These are phyloP conservation scores for Microcebus tavaratra DNA, from an alignment of 2,113 vertebrate genomes.

Conservation along the genomic window DNA sequence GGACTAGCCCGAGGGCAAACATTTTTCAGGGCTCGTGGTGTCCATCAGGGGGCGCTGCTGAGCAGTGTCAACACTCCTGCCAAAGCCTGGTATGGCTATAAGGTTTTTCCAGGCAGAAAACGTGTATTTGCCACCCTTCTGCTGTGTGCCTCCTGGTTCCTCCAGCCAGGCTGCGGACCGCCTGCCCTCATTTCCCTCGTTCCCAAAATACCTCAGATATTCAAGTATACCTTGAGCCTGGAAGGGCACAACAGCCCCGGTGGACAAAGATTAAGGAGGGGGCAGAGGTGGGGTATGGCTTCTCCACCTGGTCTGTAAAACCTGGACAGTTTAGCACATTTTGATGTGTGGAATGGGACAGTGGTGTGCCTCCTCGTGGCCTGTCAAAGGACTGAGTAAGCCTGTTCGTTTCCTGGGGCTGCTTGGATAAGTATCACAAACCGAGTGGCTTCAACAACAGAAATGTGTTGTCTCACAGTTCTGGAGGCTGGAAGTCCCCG, in stretches of 20 bases:
- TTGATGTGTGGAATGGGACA: background rate
- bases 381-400: background rate
- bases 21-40: background rate
- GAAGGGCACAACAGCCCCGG: background rate
- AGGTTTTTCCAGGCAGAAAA: background rate
- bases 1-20: background rate
- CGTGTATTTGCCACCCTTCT: background rate
- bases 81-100: background rate
- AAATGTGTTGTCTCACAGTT: background rate
- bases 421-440: background rate
- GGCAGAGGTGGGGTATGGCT: background rate
- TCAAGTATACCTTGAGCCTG: background rate
- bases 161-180: background rate
- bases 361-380: background rate
- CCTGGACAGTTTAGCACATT: background rate
- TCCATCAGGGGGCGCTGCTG: background rate
- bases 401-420: background rate
- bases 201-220: background rate
- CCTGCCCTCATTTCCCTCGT: background rate
- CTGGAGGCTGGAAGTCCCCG: background rate
- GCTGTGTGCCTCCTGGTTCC: background rate
- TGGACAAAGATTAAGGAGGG: background rate
- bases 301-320: background rate
- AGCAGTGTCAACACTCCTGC: fast-evolving
- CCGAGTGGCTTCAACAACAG: background rate